Base-by-base conservation (phyloP, 2,113 vertebrate genomes). In the Myrmophylax atrothorax region DNA sequence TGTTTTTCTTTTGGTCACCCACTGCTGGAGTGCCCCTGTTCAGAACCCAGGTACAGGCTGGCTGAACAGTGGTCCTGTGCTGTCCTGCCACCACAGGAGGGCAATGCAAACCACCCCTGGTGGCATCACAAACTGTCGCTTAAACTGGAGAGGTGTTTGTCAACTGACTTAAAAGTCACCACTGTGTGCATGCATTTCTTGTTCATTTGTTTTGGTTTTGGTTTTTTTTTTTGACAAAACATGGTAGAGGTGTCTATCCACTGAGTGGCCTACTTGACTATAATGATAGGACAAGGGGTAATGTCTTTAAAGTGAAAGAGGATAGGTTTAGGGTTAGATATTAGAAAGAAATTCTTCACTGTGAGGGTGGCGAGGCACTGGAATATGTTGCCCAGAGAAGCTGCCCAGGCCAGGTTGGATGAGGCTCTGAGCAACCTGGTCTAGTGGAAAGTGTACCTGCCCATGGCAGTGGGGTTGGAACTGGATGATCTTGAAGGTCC, bases 131-230 rank as follows among this genome's bases (percentile, higher is more conserved):
- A 6, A 33, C 49, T 52, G 38, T 53, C 20, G 13, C 17, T 89
- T 77, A 31, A 28, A 40, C 26, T 25, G 44, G 46, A 62, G 46
- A 35, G 23, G 9, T 33, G 49, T 80, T 90, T 75, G 22, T 74
- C 33, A 75, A 28, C 26, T 33, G 16, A 18, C 68, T 47, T 83
- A 42, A 59, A 91, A 69, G n/a, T 55, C 8, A 15, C 35, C 8
- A 1, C 16, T 42, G 35, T 23, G 24, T 46, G 55, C 10, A 10
- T 64, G 49, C 0, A 1, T 76, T 94, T 87, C 37, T 83, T 0
- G 0, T 59, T 59, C n/a, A 35, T 60, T 53, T 60, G 1, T 29
- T 20, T 66, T 37, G 35, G 3, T 2, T 33, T 18, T 18, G 16
- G 28, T 59, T 33, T 25, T 35, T n/a, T 23, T 4, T 31, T 80